Conservation (phyloP, 2,797 vertebrate species). For the Lithobates pipiens region DNA sequence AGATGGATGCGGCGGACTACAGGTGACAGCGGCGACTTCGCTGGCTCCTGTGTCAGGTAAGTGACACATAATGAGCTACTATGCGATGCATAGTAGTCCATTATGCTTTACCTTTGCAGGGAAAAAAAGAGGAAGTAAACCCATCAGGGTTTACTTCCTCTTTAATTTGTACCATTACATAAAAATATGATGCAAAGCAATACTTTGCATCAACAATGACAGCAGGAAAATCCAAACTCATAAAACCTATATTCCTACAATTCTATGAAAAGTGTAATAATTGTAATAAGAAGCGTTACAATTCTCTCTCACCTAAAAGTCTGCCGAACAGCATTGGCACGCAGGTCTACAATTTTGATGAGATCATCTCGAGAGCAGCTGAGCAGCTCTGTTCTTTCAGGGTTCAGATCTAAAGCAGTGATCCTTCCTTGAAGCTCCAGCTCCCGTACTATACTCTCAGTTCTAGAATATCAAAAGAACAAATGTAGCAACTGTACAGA, state of each 20-base stretch:
- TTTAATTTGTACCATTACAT: background rate
- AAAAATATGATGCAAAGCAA: background rate
- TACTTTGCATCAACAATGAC: too few relatives aligned
- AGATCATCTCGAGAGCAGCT: slow-evolving; percentile 94
- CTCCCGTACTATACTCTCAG: slow-evolving; percentile 90
- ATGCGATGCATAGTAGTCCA: too few relatives aligned
- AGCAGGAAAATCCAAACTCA: too few relatives aligned
- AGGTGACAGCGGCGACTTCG: too few relatives aligned
- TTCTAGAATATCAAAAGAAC: slow-evolving; percentile 70
- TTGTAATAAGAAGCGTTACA: too few relatives aligned
- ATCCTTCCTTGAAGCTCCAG: slow-evolving; percentile 91
- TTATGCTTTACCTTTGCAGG: too few relatives aligned
- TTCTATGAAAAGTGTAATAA: too few relatives aligned
- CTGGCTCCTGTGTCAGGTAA: too few relatives aligned
- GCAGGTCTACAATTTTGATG: slow-evolving; percentile 91
- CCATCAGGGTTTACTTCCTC: too few relatives aligned
- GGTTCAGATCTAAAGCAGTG: slow-evolving; percentile 93
- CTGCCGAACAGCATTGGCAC: slow-evolving; percentile 82
- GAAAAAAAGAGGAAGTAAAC: too few relatives aligned
- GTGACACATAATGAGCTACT: too few relatives aligned
- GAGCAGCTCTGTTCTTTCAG: slow-evolving; percentile 90
- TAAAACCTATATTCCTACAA: background rate
- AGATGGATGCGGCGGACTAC: too few relatives aligned
- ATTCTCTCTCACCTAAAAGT: slow-evolving; percentile 83
- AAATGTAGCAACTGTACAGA: background rate